Evolutionary conservation across 2,888 invertebrate species (phyloP), one percentile per base, ranked within the genome.

Genomic region (Ligdia adustata): DNA sequence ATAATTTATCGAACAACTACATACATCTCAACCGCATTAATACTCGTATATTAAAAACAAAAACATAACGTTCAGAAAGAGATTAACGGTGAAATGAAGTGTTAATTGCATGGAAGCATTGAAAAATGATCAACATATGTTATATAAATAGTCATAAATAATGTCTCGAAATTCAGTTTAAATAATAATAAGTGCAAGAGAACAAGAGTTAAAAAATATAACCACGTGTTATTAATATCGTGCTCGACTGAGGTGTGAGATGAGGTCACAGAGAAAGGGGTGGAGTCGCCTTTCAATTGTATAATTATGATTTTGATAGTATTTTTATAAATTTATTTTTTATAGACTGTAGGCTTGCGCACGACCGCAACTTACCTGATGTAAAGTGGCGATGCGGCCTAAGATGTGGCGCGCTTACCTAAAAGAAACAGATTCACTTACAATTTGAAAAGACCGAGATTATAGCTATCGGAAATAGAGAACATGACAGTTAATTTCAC

Each of bases 121-220:
- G 89, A 90, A 85, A 87, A 89, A 90, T 89, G 87, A 84, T 87
- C 86, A 86, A 83, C 89, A 89, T 90, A 89, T 82, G 86, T 88
- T 89, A 89, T 89, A 88, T 89, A 89, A 90, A 89, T 89, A 90
- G 81, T 84, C 80, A 89, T 89, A 90, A 90, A 89, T 89, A 88
- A 86, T 75, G 69, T 54, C 75, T 82, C 82, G 81, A 84, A 85
- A 86, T 87, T 86, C 86, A 87, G 88, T 87, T 89, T 89, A 89
- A 90, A 84, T 87, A 89, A 88, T 88, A 88, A 89, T 87, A 90
- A 88, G 85, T 87, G 83, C 84, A 84, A 81, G 79, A 83, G 72
- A 73, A 84, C 76, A 84, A 82, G 76, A 87, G 85, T 80, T 86
- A 88, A 89, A 90, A 89, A 88, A 82, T 85, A 55, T 60, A 55